A percentile compares a stretch with the other conserved stretches of the same genome.
Conservation (phyloP, 2,888 invertebrate species). For the Choristoneura rosaceana region DNA sequence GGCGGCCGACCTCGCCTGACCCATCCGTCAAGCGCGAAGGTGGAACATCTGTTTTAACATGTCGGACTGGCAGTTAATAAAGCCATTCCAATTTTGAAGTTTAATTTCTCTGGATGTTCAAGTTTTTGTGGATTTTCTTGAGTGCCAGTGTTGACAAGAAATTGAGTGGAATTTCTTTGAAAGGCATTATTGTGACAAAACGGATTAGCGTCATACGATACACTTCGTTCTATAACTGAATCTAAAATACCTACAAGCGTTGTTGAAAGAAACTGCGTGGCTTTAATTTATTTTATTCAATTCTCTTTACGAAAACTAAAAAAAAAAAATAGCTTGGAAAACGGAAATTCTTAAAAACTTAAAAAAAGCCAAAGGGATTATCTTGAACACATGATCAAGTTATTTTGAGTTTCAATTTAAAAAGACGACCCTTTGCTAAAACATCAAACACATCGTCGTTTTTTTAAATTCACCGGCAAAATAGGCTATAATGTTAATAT, state of each 20-base stretch:
- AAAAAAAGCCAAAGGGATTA: not conserved
- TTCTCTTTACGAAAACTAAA: not conserved
- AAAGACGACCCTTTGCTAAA: not conserved
- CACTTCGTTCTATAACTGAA: not conserved
- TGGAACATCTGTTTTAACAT: conserved; percentile 83
- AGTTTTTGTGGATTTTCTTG: conserved; percentile 35
- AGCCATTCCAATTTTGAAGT: conserved; percentile 63
- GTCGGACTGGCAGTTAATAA: conserved; percentile 78
- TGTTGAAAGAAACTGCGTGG: not conserved
- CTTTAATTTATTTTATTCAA: not conserved
- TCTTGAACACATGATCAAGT: not conserved
- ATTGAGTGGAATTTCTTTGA: conserved; percentile 30
- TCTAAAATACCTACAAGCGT: not conserved
- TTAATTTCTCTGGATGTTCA: conserved; percentile 47
- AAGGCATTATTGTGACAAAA: conserved; percentile 31
- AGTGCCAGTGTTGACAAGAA: conserved; percentile 37
- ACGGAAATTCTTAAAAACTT: no score
- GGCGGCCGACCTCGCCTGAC: conserved; percentile 80
- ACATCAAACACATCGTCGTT: conserved; percentile 22
- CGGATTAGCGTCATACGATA: conserved; percentile 20
- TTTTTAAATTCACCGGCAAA: conserved; percentile 33
- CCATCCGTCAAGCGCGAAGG: conserved; percentile 78
- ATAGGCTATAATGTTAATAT: conserved; percentile 58
- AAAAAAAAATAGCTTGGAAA: no score
- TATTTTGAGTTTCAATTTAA: not conserved